A percentile compares a stretch with the other conserved stretches of the same genome.
Conservation (phyloP, 2,113 vertebrate genomes). For the Scartelaos histophorus region DNA sequence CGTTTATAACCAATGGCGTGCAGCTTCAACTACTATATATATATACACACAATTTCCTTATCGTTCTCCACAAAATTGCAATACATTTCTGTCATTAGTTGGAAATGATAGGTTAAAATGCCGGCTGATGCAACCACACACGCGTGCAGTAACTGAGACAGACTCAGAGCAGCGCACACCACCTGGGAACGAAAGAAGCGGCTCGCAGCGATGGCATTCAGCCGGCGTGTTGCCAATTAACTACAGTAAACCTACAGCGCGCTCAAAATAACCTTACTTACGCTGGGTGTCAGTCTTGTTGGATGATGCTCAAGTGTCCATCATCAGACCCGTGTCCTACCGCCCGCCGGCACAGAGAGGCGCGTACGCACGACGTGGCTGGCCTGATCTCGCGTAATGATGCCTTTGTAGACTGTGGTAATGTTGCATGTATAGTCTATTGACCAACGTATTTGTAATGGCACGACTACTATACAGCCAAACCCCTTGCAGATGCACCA, state of each 20-base stretch:
- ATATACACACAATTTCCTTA: background rate
- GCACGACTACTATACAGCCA: background rate
- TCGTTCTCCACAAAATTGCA: background rate
- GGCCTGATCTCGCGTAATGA: constrained; percentile 14
- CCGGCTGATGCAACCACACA: constrained; percentile 59
- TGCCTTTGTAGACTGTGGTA: constrained; percentile 18
- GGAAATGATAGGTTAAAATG: background rate
- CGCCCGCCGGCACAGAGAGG: background rate
- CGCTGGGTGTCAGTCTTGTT: background rate
- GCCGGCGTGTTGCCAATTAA: background rate
- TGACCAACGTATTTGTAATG: background rate
- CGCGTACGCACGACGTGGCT: constrained; percentile 47
- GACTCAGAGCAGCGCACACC: background rate
- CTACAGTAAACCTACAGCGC: background rate
- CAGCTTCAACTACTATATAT: background rate
- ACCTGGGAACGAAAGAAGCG: constrained; percentile 12
- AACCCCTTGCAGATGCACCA: background rate
- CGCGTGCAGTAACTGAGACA: constrained; percentile 3
- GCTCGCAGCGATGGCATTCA: background rate
- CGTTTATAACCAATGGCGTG: background rate
- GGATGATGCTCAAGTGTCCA: background rate
- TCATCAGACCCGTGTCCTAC: background rate
- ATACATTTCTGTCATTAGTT: background rate
- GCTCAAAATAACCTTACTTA: constrained; percentile 1
- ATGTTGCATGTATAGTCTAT: background rate